A percentile compares a stretch with the other conserved stretches of the same genome.
phyloP scores from a whole-genome alignment of 2,888 invertebrate species.

The Nephrotoma appendiculata region DNA sequence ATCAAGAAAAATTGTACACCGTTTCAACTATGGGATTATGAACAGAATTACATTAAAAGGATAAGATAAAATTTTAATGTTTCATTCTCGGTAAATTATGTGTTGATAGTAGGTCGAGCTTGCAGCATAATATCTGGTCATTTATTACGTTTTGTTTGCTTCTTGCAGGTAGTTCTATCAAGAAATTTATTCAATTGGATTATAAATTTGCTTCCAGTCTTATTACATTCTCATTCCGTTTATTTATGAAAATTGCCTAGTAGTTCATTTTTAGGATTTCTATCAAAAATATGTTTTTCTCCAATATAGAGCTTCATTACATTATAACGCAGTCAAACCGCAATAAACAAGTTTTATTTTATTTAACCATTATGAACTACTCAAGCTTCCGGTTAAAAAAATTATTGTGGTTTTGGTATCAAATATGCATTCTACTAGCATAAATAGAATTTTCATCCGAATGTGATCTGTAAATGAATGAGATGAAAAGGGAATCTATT shows the following conservation, averaged over 20 bases:
- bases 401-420: too few species aligned
- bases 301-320: too few species aligned
- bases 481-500: too few species aligned
- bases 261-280: not conserved
- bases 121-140: too few species aligned
- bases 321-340: not conserved
- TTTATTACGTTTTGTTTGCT: not conserved
- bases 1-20: not conserved
- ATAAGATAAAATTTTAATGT: not conserved
- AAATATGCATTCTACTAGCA: too few species aligned
- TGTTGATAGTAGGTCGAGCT: too few species aligned
- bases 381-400: too few species aligned
- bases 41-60: not conserved
- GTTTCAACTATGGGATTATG: not conserved
- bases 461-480: too few species aligned
- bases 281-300: too few species aligned
- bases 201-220: not conserved
- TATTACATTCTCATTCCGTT: not conserved
- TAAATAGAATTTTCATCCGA: too few species aligned
- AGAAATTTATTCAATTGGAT: not conserved
- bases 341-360: not conserved
- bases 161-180: not conserved
- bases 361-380: not conserved
- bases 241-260: not conserved
- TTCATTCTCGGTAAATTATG: not conserved